Percentiles rank a stretch among this genome's conserved stretches.
Conservation (phyloP, 2,113 vertebrate species). For the Athene cunicularia region DNA sequence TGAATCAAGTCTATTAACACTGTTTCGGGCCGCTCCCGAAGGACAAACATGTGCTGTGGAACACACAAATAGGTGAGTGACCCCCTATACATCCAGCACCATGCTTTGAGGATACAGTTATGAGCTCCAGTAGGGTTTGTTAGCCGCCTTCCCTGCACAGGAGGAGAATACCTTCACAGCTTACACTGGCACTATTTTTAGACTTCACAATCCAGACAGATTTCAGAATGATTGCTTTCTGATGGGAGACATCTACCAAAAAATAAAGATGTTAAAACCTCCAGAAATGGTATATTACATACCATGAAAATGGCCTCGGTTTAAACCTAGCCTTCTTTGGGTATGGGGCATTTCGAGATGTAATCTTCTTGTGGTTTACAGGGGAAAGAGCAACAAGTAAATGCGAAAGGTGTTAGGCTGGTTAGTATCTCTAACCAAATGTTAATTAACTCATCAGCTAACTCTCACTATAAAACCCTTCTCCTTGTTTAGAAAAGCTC, state of each 20-base stretch:
- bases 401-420: background rate
- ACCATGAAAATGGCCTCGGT: background rate
- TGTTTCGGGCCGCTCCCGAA: constrained; percentile 92
- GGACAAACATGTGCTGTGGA: constrained; percentile 93
- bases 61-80: constrained; percentile 8
- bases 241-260: background rate
- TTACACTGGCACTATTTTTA: background rate
- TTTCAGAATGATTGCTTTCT: background rate
- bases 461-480: background rate
- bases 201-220: background rate
- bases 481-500: background rate
- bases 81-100: background rate
- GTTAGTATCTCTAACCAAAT: background rate
- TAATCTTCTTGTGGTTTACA: background rate
- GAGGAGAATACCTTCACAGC: background rate
- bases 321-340: background rate
- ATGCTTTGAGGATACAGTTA: background rate
- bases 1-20: constrained; percentile 97
- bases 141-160: background rate
- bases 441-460: background rate
- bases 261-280: background rate
- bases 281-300: background rate
- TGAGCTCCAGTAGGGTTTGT: background rate
- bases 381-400: background rate
- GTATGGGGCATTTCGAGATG: background rate